Base-by-base conservation (phyloP, 2,113 vertebrate species). In the Hippocampus abdominalis region DNA sequence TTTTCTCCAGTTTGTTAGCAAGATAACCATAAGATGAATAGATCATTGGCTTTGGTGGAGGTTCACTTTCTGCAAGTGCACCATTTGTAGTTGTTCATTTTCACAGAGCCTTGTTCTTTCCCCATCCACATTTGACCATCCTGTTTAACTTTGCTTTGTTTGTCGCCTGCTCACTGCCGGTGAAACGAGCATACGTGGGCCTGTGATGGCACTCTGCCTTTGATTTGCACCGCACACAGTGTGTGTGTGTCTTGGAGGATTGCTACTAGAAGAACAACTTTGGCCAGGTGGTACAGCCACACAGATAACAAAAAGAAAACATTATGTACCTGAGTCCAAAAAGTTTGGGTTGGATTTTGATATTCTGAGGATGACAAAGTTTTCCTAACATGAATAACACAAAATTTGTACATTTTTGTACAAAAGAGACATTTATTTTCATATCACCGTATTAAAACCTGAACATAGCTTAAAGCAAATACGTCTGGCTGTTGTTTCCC, bases 401-500 rank as follows among this genome's bases (percentile, higher is more conserved):
- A 74, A 64, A 10, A 51, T n/a, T 9, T 12, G 63, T 16, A 57
- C 3, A 3, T 20, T 51, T 81, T 68, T 71, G 65, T 89, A 88
- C 64, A 88, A 90, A 90, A 91, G 76, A 84, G 68, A 64, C 42
- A 81, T 84, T 91, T 91, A 88, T 90, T 90, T 86, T 61, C 40
- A 64, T 77, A 64, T 75, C 65, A 76, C 75, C 53, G 77, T 88
- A 82, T 84, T 88, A 83, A 89, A 80, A 87, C 74, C 85, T 73
- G 71, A 78, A 70, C 64, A 84, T 68, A 69, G 63, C 72, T 79
- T 53, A 75, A 78, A 82, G 76, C 60, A 77, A 81, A 75, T 39
- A 49, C 51, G 64, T 72, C 70, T 80, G 73, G 69, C 40, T 48
- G 59, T 56, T 48, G 78, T 70, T 63, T 44, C 40, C 71, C 74